phyloP scores from a whole-genome alignment of 2,113 vertebrate genomes.

The Platysteira castanea region DNA sequence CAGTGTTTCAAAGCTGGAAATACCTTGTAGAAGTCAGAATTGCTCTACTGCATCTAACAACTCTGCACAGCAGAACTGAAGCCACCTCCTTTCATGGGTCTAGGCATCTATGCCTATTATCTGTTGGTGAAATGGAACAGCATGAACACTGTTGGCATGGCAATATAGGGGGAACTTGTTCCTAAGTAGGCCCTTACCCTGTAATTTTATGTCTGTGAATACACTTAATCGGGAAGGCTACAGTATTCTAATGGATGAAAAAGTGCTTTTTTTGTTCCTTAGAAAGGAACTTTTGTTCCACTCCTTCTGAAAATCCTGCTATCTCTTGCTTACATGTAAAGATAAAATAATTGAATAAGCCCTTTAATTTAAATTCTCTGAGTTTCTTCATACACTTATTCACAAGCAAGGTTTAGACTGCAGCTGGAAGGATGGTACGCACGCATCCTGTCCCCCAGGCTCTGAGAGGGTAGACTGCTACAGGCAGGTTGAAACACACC shows the following conservation, averaged over 20 bases:
- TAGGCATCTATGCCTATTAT: neutral
- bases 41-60: neutral
- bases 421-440: neutral
- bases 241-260: neutral
- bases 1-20: neutral
- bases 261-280: accelerated
- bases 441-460: too few relatives aligned
- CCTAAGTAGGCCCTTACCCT: neutral
- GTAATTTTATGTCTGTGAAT: neutral
- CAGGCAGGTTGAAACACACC: neutral
- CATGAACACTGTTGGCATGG: neutral
- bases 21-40: neutral
- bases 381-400: neutral
- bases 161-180: neutral
- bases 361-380: neutral
- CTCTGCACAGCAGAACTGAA: neutral
- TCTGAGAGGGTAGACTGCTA: neutral
- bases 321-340: neutral
- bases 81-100: neutral
- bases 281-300: neutral
- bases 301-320: neutral
- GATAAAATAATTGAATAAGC: neutral
- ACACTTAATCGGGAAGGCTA: neutral
- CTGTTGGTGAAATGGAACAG: neutral
- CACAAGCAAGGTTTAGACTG: neutral